Percentiles rank a stretch among this genome's conserved stretches.
Evolutionary conservation across 2,113 vertebrate species (phyloP).

Genomic region (Tachysurus vachellii): DNA sequence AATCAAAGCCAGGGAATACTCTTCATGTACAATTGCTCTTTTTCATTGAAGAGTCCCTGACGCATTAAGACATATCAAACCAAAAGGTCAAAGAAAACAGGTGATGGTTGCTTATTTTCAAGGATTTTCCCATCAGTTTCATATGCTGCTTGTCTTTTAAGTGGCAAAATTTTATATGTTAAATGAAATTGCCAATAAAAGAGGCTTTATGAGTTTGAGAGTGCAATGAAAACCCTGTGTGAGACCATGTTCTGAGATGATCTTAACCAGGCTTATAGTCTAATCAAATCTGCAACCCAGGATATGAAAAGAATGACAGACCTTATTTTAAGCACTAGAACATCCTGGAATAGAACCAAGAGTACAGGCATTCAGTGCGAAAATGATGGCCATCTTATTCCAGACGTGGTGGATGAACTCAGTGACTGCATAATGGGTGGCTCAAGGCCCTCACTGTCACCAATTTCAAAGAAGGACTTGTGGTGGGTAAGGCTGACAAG

Average conservation of each 20-base stretch:
- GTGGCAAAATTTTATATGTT: slow-evolving; percentile 30
- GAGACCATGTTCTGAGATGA: slow-evolving; percentile 46
- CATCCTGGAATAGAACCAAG: slow-evolving; percentile 44
- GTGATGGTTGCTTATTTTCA: slow-evolving; percentile 15
- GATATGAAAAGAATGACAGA: slow-evolving; percentile 47
- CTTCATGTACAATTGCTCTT: not conserved
- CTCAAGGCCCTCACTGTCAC: slow-evolving; percentile 45
- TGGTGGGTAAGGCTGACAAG: slow-evolving; percentile 27
- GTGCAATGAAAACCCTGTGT: slow-evolving; percentile 17
- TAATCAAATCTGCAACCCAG: slow-evolving; percentile 55
- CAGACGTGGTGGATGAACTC: slow-evolving; percentile 22
- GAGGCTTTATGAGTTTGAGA: slow-evolving; percentile 40
- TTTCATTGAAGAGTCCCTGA: slow-evolving; percentile 21
- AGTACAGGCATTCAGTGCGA: slow-evolving; percentile 33
- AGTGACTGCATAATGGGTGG: slow-evolving; percentile 32
- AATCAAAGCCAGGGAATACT: slow-evolving; percentile 31
- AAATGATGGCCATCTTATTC: slow-evolving; percentile 13
- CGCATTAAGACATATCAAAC: not conserved
- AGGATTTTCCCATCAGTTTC: slow-evolving; percentile 9
- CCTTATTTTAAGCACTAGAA: slow-evolving; percentile 44
- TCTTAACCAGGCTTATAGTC: slow-evolving; percentile 57
- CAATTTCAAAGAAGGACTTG: not conserved
- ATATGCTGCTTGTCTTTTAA: slow-evolving; percentile 31
- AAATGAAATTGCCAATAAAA: slow-evolving; percentile 42
- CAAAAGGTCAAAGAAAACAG: slow-evolving; percentile 7